Conservation (phyloP, 2,113 vertebrate species). For the Bubo bubo region DNA sequence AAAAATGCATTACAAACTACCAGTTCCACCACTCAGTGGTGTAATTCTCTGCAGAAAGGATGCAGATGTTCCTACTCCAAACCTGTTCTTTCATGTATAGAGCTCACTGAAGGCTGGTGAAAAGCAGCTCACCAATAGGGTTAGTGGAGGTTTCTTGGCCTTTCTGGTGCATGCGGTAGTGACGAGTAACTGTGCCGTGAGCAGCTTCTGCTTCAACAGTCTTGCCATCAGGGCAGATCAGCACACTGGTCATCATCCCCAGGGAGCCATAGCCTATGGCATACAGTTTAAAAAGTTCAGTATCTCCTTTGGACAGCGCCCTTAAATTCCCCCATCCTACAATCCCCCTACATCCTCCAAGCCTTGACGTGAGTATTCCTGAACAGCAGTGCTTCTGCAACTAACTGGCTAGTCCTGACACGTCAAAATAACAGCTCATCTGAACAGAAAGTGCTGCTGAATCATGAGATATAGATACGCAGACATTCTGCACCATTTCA, state of each 20-base stretch:
- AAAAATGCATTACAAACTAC: neutral
- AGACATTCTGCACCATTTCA: neutral
- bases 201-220: conserved; percentile 97
- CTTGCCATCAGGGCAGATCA: conserved; percentile 93
- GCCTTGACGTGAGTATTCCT: neutral
- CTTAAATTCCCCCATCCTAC: neutral
- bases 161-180: conserved; percentile 94
- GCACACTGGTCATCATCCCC: conserved; percentile 98
- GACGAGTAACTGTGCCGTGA: conserved; percentile 94
- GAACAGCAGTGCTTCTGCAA: neutral
- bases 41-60: neutral
- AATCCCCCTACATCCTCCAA: neutral
- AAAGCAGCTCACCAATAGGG: conserved; percentile 86
- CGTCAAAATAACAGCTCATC: neutral
- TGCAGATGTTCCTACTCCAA: neutral
- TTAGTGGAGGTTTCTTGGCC: conserved; percentile 98
- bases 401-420: neutral
- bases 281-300: neutral
- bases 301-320: neutral
- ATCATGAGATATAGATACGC: neutral
- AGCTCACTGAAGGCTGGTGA: neutral
- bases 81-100: neutral
- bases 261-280: conserved; percentile 92
- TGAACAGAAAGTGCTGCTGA: neutral
- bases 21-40: neutral